phyloP scores from a whole-genome alignment of 2,797 vertebrate genomes.

The Balearica regulorum region DNA sequence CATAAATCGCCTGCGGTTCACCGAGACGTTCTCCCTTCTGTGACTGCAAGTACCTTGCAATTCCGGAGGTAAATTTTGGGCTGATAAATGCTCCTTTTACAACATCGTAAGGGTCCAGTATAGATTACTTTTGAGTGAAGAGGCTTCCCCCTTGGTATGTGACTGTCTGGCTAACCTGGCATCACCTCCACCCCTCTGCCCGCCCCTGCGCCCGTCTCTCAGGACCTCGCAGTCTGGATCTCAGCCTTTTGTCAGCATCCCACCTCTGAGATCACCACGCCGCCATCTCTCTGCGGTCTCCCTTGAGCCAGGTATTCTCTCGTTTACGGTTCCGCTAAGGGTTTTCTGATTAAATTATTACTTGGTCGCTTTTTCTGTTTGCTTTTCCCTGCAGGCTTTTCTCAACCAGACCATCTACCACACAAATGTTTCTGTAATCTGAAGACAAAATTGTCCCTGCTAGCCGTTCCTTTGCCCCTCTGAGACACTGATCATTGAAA shows the following conservation, averaged over 20 bases:
- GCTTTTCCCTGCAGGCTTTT: not conserved
- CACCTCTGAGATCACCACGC: rapidly evolving
- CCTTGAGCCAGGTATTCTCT: not conserved
- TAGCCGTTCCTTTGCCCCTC: not conserved
- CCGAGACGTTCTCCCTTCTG: not conserved
- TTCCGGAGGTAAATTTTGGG: rapidly evolving
- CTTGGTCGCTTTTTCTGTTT: not conserved
- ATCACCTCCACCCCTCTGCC: not conserved
- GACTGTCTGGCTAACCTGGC: not conserved
- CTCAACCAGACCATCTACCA: not conserved
- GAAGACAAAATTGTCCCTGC: not conserved
- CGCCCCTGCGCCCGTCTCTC: rapidly evolving
- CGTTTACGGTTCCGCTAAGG: not conserved
- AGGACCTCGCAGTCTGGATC: not conserved
- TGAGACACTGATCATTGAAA: not conserved
- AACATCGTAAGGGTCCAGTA: rapidly evolving
- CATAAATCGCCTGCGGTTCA: rapidly evolving
- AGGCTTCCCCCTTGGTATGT: not conserved
- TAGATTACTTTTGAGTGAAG: not conserved
- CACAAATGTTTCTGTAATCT: not conserved
- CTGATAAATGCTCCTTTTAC: not conserved
- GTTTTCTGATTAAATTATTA: not conserved
- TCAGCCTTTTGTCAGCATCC: not conserved
- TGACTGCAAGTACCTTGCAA: not conserved
- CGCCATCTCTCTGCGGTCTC: rapidly evolving